Conservation (phyloP, 2,888 invertebrate genomes). For the Pseudolycoriella hygida region DNA sequence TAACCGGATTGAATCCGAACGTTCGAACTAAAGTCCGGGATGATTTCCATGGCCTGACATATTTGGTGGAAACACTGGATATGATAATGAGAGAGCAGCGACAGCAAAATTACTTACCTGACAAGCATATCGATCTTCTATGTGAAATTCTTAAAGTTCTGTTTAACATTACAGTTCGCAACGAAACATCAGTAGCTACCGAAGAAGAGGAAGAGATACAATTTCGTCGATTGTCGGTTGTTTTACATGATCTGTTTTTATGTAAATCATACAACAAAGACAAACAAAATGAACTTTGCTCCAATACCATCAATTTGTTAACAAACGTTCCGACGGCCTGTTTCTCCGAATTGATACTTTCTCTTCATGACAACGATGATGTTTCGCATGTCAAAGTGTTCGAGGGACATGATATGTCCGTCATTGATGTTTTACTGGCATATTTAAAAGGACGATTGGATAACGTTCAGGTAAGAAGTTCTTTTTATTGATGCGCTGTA, state of each 20-base stretch:
- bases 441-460: conserved; percentile 35
- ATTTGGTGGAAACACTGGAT: conserved; percentile 48
- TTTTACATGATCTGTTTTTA: conserved; percentile 51
- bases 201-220: conserved; percentile 52
- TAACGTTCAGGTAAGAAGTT: conserved; percentile 4
- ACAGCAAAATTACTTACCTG: conserved; percentile 24
- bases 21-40: conserved; percentile 45
- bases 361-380: conserved; percentile 30
- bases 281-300: conserved; percentile 49
- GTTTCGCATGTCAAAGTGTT: conserved; percentile 32
- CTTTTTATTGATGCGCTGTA: too few species aligned
- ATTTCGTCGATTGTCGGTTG: conserved; percentile 44
- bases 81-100: conserved; percentile 35
- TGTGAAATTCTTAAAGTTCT: conserved; percentile 63
- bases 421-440: conserved; percentile 50
- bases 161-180: conserved; percentile 52
- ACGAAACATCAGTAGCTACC: conserved; percentile 24
- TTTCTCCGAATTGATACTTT: conserved; percentile 49
- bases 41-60: conserved; percentile 49
- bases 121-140: conserved; percentile 40
- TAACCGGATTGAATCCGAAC: conserved; percentile 64
- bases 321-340: conserved; percentile 62
- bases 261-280: conserved; percentile 36
- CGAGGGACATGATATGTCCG: conserved; percentile 61
- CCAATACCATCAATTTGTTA: conserved; percentile 68